Base-by-base conservation (phyloP, 1,140 invertebrate species). In the Papilio polytes region DNA sequence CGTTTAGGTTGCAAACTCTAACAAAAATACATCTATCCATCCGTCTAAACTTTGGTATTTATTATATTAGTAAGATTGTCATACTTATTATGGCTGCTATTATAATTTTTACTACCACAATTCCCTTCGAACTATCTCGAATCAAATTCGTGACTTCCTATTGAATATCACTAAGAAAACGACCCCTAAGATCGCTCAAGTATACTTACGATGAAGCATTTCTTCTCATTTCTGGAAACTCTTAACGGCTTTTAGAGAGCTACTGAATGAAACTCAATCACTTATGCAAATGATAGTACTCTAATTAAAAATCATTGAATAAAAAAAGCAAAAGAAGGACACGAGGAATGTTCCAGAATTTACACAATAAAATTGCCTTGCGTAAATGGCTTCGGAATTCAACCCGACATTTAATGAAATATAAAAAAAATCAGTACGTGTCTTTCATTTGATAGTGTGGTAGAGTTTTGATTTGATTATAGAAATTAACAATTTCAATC, bases 211-310 rank as follows among this genome's bases (percentile, higher is more conserved):
- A 70, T 70, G 26, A 70, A 70, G 63, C 15, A 70, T 8, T 70
- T 36, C 63, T 70, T 26, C 26, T 31, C 63, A 36, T 70, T 70
- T 70, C 26, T 70, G 13, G 26, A 70, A 70, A 70, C 63, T 70
- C 26, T 70, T 70, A 70, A 70, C 63, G 22, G 22, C 12, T 70
- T 31, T 70, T 31, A 15, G 26, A 63, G 59, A 70, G 26, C 63
- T 31, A 70, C 13, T 70, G 63, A 70, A 66, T 66, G 63, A 13
- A 13, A 66, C 10, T 15, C 26, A 70, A 70, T 70, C 59, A 63
- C 59, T 63, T 63, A 63, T 26, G 22, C 9, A 63, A 63, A 63
- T 63, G 20, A 63, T 26, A 63, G 59, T 63, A 63, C 59, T 63
- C 59, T 63, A 63, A 31, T 63, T 63, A 3, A 63, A 12, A 63